phyloP scores from a whole-genome alignment of 2,797 vertebrate genomes.

The Poecilia gillii region DNA sequence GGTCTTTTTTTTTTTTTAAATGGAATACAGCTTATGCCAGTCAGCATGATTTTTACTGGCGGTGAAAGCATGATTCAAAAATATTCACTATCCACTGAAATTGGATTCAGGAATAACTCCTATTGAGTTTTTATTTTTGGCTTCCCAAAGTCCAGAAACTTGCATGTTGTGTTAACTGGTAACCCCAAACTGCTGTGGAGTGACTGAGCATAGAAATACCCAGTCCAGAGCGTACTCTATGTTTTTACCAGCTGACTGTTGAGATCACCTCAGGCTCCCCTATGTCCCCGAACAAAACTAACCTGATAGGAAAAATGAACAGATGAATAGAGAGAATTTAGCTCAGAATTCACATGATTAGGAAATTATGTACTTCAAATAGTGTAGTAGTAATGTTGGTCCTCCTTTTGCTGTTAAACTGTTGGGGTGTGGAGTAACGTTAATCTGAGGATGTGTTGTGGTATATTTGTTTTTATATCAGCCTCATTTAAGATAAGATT shows the following conservation, averaged over 20 bases:
- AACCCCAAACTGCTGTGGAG: neutral
- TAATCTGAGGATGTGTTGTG: neutral
- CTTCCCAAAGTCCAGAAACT: neutral
- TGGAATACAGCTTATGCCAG: constrained; percentile 4
- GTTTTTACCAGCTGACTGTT: neutral
- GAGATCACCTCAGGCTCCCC: neutral
- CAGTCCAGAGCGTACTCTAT: neutral
- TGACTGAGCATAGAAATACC: neutral
- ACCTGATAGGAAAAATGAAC: neutral
- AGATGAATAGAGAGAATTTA: neutral
- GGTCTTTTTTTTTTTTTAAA: neutral
- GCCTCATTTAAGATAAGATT: neutral
- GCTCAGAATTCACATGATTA: neutral
- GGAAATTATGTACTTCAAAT: neutral
- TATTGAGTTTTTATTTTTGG: neutral
- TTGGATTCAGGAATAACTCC: neutral
- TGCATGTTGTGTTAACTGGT: no score
- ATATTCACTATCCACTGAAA: neutral
- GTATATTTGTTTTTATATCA: neutral
- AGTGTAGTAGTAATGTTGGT: neutral
- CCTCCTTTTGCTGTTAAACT: neutral
- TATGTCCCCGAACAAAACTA: neutral
- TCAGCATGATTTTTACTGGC: constrained; percentile 4
- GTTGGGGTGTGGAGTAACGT: neutral
- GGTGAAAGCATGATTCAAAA: neutral